Base-by-base conservation (phyloP, 1,140 invertebrate species). In the Achatina immaculata region DNA sequence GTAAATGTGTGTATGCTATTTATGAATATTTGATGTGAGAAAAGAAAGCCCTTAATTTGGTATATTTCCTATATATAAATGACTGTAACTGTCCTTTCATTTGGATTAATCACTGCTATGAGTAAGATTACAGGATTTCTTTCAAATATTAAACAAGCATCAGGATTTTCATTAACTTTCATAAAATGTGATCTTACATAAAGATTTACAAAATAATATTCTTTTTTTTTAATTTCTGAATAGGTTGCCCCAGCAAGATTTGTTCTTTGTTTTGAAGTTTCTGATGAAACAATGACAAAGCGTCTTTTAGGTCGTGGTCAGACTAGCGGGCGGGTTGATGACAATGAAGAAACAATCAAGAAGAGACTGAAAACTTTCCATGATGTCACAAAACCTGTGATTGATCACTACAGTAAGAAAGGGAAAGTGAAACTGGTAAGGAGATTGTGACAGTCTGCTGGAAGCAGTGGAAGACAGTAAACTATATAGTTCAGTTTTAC, bases 331-430 rank as follows among this genome's bases (percentile, higher is more conserved):
- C 94, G 98, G 21, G 95, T 95, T 7, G 98, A 99, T 87, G 98
- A 99, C 89, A 99, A 99, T 88, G 96, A 95, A 88, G 96, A 96
- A 85, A 99, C 98, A 0, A 99, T 99, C 86, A 96, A 96, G 85
- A 95, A 97, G 73, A 93, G 98, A 38, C 93, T 99, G 68, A 93
- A 95, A 78, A 99, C 98, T 69, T 99, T 99, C 92, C 95, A 96
- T 84, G 93, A 94, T 16, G 95, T 97, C 89, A 98, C 97, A 83
- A 94, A 95, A 82, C 94, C 95, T 83, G 97, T 99, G 42, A 93
- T 99, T 24, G 93, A 95, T 45, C 72, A 83, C 73, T 85, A 85
- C 48, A 80, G 69, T 21, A 77, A 81, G 38, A 73, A 85, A 31
- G 80, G 80, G 28, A 85, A 82, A 80, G 68, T 85, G 48, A 51